Conservation (phyloP, 92 coral and sea anemone genomes). For the Ricordea florida region DNA sequence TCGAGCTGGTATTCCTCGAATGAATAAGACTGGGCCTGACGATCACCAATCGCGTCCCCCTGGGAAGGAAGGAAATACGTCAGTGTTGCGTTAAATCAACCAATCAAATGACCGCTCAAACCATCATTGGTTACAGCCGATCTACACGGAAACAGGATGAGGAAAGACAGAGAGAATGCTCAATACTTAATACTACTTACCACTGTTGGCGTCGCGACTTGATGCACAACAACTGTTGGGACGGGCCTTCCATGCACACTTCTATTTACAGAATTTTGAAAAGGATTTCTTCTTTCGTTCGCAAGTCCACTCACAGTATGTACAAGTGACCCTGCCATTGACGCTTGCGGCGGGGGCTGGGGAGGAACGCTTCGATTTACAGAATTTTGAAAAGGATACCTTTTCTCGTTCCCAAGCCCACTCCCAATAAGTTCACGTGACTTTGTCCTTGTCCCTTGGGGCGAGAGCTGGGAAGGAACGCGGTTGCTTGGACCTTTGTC, state of each 20-base stretch:
- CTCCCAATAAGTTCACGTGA: background rate
- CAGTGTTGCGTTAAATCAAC: too few species aligned
- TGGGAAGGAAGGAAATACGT: too few species aligned
- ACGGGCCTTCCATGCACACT: background rate
- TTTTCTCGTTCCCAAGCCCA: background rate
- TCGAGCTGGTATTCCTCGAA: conserved; percentile 16
- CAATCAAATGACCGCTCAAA: too few species aligned
- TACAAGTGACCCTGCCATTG: conserved; percentile 28
- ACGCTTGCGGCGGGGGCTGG: conserved; percentile 52
- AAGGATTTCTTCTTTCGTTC: background rate
- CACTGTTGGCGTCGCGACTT: background rate
- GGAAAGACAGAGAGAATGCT: too few species aligned
- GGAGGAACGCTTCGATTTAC: conserved; percentile 27
- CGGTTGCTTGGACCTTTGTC: conserved; percentile 14
- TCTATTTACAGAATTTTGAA: background rate
- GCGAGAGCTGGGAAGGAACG: conserved; percentile 54
- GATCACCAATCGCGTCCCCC: too few species aligned
- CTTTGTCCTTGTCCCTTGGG: conserved; percentile 37
- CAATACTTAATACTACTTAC: too few species aligned
- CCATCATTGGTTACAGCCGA: too few species aligned
- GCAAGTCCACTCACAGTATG: background rate
- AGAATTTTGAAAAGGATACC: background rate
- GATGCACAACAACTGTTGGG: background rate
- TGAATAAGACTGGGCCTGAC: background rate
- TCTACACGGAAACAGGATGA: too few species aligned